Evolutionary conservation across 2,113 vertebrate species (phyloP).

Genomic region (Gracilinanus agilis): DNA sequence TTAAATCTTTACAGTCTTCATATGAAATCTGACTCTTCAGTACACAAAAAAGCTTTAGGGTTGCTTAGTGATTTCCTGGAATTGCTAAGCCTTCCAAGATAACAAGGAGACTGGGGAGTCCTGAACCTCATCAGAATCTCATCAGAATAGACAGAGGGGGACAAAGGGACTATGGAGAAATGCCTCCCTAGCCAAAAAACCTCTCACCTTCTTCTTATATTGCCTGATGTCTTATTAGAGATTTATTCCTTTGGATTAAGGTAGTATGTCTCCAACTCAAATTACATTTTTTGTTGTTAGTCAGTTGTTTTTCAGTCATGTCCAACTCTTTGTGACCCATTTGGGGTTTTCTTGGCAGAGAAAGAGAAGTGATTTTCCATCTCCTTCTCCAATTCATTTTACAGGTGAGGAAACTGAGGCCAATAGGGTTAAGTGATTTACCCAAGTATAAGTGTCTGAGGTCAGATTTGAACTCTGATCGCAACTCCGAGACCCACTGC

Average conservation of each 20-base stretch:
- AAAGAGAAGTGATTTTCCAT: background rate
- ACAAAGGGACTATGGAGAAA: background rate
- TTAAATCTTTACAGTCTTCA: background rate
- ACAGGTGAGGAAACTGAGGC: background rate
- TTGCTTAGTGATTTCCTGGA: background rate
- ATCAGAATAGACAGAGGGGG: background rate
- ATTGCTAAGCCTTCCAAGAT: background rate
- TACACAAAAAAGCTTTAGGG: accelerated
- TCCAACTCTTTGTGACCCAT: too few species aligned
- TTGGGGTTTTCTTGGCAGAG: too few species aligned
- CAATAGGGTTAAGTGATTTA: background rate
- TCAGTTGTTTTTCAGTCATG: background rate
- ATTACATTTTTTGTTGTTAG: background rate
- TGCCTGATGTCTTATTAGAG: background rate
- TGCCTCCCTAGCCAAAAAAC: background rate
- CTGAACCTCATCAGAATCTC: background rate
- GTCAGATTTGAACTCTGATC: background rate
- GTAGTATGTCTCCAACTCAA: too few species aligned
- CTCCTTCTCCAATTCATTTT: background rate
- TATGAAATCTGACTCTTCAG: accelerated
- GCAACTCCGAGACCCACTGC: background rate
- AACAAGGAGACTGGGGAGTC: background rate
- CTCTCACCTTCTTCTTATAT: background rate
- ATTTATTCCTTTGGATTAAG: background rate
- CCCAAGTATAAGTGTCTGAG: background rate